phyloP scores from a whole-genome alignment of 37 sponge, comb jelly and placozoan species.

The Lycopodina hypogea region DNA sequence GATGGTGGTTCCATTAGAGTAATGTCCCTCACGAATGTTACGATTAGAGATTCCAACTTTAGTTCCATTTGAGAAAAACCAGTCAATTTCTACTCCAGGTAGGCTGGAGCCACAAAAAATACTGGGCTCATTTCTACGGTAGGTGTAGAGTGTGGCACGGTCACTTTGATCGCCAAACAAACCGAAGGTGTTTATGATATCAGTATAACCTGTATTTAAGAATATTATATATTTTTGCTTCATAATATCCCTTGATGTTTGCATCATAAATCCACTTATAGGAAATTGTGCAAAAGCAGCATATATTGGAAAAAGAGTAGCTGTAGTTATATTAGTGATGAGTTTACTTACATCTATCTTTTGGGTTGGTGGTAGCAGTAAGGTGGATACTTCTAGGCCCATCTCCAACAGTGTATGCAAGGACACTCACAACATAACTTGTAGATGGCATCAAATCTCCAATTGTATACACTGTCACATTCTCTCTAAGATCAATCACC shows the following conservation, averaged over 20 bases:
- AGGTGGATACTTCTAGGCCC: conserved; percentile 31
- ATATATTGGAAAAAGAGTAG: no score
- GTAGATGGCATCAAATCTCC: conserved; percentile 12
- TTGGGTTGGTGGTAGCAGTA: conserved; percentile 9
- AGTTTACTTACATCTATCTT: conserved; percentile 1
- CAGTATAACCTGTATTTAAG: no score
- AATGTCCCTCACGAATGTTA: conserved; percentile 7
- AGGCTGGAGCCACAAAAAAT: not conserved
- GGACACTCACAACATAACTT: conserved; percentile 14
- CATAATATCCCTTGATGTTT: conserved; percentile 11
- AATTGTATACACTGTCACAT: conserved; percentile 3
- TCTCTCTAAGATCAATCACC: not conserved
- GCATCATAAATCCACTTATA: not conserved
- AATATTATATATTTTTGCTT: not conserved
- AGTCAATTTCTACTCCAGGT: not conserved
- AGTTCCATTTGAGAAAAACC: conserved; percentile 26
- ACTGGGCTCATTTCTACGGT: not conserved
- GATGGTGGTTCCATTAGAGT: conserved; percentile 12
- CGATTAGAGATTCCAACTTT: not conserved
- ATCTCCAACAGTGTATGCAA: conserved; percentile 43
- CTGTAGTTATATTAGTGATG: no score
- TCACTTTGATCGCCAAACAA: no score
- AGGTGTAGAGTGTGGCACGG: no score
- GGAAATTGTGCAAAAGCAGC: no score
- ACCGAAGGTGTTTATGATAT: no score